Percentiles rank a stretch among this genome's conserved stretches.
Evolutionary conservation across 2,113 vertebrate genomes (phyloP).

Genomic region (Mesembrinibis cayennensis): DNA sequence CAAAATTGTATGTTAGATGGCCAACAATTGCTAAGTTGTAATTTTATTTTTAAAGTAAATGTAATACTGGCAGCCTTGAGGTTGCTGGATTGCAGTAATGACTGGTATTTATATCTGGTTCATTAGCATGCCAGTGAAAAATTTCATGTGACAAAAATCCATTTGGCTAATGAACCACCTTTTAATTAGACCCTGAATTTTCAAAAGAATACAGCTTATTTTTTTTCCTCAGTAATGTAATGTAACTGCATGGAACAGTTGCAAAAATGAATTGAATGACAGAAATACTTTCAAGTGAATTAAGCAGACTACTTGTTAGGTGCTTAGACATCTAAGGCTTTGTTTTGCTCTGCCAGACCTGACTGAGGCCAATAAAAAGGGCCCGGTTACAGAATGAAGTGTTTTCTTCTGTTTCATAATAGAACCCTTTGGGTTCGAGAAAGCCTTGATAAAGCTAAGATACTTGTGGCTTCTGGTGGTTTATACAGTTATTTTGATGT

Average conservation of each 20-base stretch:
- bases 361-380: background rate
- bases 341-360: background rate
- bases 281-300: slow-evolving; percentile 35
- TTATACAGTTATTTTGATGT: background rate
- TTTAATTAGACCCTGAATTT: slow-evolving; percentile 37
- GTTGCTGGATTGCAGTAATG: background rate
- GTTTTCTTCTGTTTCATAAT: background rate
- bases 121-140: slow-evolving; percentile 17
- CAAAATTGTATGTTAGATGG: background rate
- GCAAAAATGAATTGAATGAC: background rate
- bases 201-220: background rate
- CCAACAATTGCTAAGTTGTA: background rate
- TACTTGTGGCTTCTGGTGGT: background rate
- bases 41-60: slow-evolving; percentile 26
- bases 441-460: background rate
- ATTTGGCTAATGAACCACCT: slow-evolving; percentile 4
- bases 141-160: slow-evolving; percentile 33
- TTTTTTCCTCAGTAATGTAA: background rate
- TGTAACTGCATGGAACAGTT: background rate
- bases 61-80: background rate
- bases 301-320: background rate
- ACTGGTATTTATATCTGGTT: slow-evolving; percentile 28
- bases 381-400: background rate
- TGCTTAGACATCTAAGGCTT: background rate
- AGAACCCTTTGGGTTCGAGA: background rate